Base-by-base conservation (phyloP, 2,113 vertebrate genomes). In the Callocephalon fimbriatum region DNA sequence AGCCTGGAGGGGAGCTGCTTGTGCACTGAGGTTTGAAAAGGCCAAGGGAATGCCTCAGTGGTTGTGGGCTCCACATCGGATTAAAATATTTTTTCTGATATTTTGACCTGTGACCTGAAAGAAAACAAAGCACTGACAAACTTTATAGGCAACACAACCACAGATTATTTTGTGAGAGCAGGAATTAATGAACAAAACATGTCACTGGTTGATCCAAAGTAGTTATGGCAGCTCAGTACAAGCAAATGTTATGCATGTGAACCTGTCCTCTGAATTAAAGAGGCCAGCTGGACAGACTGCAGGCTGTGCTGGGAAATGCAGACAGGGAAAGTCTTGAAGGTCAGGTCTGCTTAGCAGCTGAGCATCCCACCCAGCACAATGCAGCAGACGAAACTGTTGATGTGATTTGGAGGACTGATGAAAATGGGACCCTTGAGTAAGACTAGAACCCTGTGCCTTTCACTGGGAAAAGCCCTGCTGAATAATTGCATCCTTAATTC, bases 21-120 rank as follows among this genome's bases (percentile, higher is more conserved):
- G 18, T 13, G 18, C 15, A 23, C 10, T 0, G 2, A 40, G 79
- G 48, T 56, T 42, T 31, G 79, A 10, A 27, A n/a, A 77, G 40
- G 14, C 48, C 16, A 3, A 32, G 35, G 29, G 32, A 22, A 14
- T 26, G 5, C n/a, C 35, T 65, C 1, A 1, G 40, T 16, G 42
- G 4, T 1, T 56, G 20, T 7, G 35, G 42, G 50, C 16, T 65
- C 37, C 17, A 5, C 4, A 1, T 29, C 1, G 1, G 50, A 14
- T 23, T 32, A 5, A 56, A 42, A 35, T 35, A 13, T 14, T 58
- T 50, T 48, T 56, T 31, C 59, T 22, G 14, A 38, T 44, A 2
- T 51, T 61, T 51, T 45, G 44, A 58, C 17, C 31, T 1, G 1
- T 38, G 68, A 59, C 12, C 38, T 16, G 32, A 35, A 72, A 32